phyloP scores from a whole-genome alignment of 1,140 invertebrate species.

The Lepidurus couesii region DNA sequence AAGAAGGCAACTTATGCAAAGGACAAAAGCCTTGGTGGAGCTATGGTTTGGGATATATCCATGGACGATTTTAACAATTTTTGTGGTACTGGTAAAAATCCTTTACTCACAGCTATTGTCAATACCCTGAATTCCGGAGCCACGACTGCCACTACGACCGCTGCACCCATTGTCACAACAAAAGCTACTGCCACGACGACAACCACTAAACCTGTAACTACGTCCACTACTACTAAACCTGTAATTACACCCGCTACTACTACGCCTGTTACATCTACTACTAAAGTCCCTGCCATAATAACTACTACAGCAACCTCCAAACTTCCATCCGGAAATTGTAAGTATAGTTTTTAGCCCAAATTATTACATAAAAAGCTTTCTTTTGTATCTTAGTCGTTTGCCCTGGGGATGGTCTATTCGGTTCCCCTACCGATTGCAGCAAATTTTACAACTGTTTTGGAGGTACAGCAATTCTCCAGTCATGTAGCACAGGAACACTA shows the following conservation, averaged over 20 bases:
- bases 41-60: constrained; percentile 51
- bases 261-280: neutral
- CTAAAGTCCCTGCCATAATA: neutral
- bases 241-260: neutral
- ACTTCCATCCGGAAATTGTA: neutral
- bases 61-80: constrained; percentile 46
- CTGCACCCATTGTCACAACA: neutral
- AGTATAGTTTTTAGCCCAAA: neutral
- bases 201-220: neutral
- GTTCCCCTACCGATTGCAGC: neutral
- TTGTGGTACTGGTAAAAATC: constrained; percentile 41
- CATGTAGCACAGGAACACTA: neutral
- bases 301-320: neutral
- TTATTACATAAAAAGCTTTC: neutral
- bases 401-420: neutral
- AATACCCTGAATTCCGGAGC: neutral
- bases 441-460: neutral
- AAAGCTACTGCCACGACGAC: neutral
- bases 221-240: neutral
- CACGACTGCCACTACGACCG: neutral
- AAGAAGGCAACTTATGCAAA: constrained; percentile 51
- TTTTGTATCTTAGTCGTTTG: neutral
- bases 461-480: neutral
- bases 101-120: constrained; percentile 41
- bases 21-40: constrained; percentile 44